Base-by-base conservation (phyloP, 2,797 vertebrate genomes). In the Sylvia borin region DNA sequence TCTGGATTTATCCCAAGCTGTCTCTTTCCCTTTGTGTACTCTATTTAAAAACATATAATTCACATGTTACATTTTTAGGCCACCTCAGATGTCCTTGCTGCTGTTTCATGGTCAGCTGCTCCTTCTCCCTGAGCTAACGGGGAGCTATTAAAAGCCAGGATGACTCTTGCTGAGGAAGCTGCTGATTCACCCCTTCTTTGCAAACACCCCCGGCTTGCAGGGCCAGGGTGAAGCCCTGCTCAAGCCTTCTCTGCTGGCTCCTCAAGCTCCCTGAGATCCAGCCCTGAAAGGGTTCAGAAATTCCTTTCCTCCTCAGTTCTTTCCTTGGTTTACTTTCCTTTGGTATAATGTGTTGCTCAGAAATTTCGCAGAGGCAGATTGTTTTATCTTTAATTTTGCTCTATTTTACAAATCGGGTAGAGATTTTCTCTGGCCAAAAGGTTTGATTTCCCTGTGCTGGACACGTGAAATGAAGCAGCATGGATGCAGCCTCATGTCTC, bases 101-200 rank as follows among this genome's bases (percentile, higher is more conserved):
- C 84, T 92, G 32, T 80, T 89, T 94, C 92, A 77, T 77, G 91
- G 91, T 94, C 94, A 93, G 82, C 78, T 92, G 94, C 82, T 95
- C 68, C 75, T 91, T 53, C 74, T 87, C 57, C 57, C 75, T 40
- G 57, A 74, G 90, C 81, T 77, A 77, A 82, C 17, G 9, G 74
- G 36, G 71, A 87, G 78, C 72, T 93, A 74, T 71, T 90, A 92
- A 88, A 89, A 93, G 61, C 75, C 78, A 51, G 17, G 61, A 61
- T 80, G 67, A 55, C 55, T 64, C 26, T 13, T 60, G 67, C 75
- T 38, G 64, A 66, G 65, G 20, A 57, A 74, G 68, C 75, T 83
- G 90, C 78, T 88, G 93, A 88, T 45, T 80, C 74, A 90, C 68
- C 32, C 58, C 36, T 50, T 26, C 78, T 53, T 60, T 40, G 29